Base-by-base conservation (phyloP, 2,888 invertebrate species). In the Pandemis heparana region DNA sequence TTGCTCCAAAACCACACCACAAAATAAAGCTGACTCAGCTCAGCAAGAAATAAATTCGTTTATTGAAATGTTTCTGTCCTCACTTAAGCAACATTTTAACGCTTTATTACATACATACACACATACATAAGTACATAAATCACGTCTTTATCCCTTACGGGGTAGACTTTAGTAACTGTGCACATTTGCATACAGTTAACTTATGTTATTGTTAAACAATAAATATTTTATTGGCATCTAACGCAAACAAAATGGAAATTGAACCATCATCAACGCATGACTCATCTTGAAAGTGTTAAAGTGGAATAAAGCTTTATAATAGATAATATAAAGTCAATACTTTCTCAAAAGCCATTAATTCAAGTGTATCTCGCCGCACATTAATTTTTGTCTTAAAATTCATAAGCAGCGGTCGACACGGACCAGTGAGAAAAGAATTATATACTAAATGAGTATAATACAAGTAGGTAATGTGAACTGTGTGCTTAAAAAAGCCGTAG, bases 341-440 rank as follows among this genome's bases (percentile, higher is more conserved):
- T 73, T 73, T 73, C 72, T 56, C 72, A 43, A 62, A 68, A 63
- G 23, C 68, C 72, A 73, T 68, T 68, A 73, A 73, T 63, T 59
- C 63, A 56, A 12, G 46, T 53, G 68, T 63, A 67, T 63, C 67
- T 16, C 32, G 64, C 66, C 9, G 53, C 60, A 51, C 61, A 67
- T 67, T 67, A 48, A 73, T 73, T 73, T 73, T 73, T 63, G 46
- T 68, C 72, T 73, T 68, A 63, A 73, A 63, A 63, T 63, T 68
- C 56, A 66, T 71, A 65, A 65, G 59, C 60, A 65, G 60, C 71
- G 48, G 23, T 38, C 62, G 46, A 63, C 60, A 53, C 71, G 32
- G 18, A 53, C 62, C 59, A 68, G 72, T 56, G 62, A 63, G 72
- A 71, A 61, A 60, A 63, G 62, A 71, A 71, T 59, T 32, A 32